Percentiles rank a stretch among this genome's conserved stretches.
These are phyloP conservation scores for Pampus argenteus DNA, from an alignment of 2,797 vertebrate species.

Conservation along the genomic window DNA sequence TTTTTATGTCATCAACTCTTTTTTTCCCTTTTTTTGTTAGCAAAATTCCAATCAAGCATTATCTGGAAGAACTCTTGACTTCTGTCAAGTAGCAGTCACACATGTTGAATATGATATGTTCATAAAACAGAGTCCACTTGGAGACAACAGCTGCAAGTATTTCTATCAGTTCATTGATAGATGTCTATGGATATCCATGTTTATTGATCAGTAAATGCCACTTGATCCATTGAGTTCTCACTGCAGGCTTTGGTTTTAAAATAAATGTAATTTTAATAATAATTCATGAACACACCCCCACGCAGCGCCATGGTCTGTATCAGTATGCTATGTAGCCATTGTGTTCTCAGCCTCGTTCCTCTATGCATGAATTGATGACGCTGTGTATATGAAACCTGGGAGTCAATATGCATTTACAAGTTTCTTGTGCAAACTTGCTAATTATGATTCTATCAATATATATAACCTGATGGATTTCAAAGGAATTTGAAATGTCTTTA, in stretches of 20 bases:
- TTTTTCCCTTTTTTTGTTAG: background rate
- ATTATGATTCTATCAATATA: conserved; percentile 27
- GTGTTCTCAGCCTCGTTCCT: conserved; percentile 77
- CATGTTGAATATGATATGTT: background rate
- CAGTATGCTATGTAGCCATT: conserved; percentile 73
- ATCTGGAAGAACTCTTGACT: background rate
- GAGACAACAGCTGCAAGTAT: background rate
- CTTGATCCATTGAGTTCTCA: background rate
- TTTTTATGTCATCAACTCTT: conserved; percentile 7
- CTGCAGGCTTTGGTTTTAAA: conserved; percentile 60
- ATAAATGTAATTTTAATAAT: conserved; percentile 64
- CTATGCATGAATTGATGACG: conserved; percentile 82
- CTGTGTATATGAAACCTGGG: conserved; percentile 69
- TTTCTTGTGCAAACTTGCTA: conserved; percentile 69
- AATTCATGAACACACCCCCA: conserved; percentile 48
- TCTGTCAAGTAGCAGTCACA: conserved; percentile 13
- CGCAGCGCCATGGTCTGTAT: conserved; percentile 59
- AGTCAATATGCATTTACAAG: conserved; percentile 76
- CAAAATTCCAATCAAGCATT: conserved; percentile 2
- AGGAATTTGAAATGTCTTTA: conserved; percentile 59
- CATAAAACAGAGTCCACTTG: background rate
- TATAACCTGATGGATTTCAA: conserved; percentile 58
- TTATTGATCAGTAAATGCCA: conserved; percentile 21
- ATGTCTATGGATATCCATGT: background rate
- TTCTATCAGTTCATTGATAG: conserved; percentile 16